Evolutionary conservation across 2,888 invertebrate genomes (phyloP).

Genomic region (Masnerella sp.): DNA sequence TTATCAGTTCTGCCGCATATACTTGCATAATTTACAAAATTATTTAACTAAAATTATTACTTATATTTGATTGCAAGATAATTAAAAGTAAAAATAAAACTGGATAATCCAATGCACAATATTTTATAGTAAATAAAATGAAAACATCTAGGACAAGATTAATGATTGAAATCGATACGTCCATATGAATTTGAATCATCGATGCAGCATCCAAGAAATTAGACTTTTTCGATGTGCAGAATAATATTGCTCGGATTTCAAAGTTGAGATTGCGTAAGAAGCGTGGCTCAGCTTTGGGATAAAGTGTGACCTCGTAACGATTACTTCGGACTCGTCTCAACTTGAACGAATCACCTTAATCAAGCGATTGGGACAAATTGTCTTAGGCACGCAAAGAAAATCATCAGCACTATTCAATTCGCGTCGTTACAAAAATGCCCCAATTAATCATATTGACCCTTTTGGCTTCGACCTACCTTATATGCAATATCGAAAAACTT

Average conservation of each 20-base stretch:
- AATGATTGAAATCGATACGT: conserved; percentile 3
- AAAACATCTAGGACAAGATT: neutral
- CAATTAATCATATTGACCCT: no score
- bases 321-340: conserved; percentile 25
- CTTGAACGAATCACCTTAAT: conserved; percentile 36
- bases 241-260: conserved; percentile 34
- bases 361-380: conserved; percentile 41
- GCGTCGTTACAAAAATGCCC: neutral
- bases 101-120: neutral
- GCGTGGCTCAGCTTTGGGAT: conserved; percentile 39
- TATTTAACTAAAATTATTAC: no score
- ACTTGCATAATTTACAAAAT: no score
- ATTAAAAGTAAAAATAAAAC: neutral
- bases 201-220: conserved; percentile 30
- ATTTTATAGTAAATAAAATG: no score
- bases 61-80: no score
- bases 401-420: conserved; percentile 10
- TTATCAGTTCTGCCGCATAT: no score
- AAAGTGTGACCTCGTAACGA: conserved; percentile 48
- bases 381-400: conserved; percentile 12
- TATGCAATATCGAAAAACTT: no score
- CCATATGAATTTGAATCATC: conserved; percentile 7
- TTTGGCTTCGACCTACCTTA: no score
- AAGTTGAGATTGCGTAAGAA: conserved; percentile 23
- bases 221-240: conserved; percentile 29